These are phyloP conservation scores for Caerostris extrusa DNA, from an alignment of 1,140 invertebrate genomes.

Conservation along the genomic window DNA sequence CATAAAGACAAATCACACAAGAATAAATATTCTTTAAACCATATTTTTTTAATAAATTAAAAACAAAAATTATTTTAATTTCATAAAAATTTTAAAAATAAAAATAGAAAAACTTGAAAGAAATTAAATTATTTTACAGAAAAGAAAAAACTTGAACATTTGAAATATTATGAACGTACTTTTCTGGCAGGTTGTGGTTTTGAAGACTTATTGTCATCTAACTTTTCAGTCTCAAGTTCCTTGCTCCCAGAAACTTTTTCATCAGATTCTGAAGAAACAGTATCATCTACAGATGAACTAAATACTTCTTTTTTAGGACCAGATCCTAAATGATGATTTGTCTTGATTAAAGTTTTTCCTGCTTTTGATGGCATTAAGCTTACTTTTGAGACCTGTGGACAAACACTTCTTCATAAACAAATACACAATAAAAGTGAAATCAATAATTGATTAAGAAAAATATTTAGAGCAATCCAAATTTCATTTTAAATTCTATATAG, in stretches of 20 bases:
- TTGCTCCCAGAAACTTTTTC: conserved; percentile 19
- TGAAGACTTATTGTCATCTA: neutral
- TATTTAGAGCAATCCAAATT: neutral
- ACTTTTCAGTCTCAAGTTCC: conserved; percentile 43
- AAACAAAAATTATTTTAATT: neutral
- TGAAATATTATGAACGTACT: conserved; percentile 25
- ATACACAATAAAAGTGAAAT: neutral
- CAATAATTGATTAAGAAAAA: no score
- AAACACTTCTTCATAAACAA: neutral
- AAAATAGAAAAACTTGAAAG: neutral
- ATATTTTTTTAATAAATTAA: neutral
- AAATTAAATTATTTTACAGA: neutral
- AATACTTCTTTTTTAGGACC: conserved; percentile 52
- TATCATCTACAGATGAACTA: neutral
- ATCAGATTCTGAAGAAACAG: neutral
- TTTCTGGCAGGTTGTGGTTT: conserved; percentile 61
- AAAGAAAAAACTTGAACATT: neutral
- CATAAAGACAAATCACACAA: no score
- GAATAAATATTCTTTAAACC: no score
- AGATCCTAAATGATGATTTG: conserved; percentile 64
- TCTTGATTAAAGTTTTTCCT: conserved; percentile 61
- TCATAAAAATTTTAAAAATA: neutral
- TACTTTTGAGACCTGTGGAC: conserved; percentile 84
- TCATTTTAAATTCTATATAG: neutral
- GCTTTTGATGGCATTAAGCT: conserved; percentile 87